Conservation (phyloP, 2,888 invertebrate genomes). For the Belgica antarctica region DNA sequence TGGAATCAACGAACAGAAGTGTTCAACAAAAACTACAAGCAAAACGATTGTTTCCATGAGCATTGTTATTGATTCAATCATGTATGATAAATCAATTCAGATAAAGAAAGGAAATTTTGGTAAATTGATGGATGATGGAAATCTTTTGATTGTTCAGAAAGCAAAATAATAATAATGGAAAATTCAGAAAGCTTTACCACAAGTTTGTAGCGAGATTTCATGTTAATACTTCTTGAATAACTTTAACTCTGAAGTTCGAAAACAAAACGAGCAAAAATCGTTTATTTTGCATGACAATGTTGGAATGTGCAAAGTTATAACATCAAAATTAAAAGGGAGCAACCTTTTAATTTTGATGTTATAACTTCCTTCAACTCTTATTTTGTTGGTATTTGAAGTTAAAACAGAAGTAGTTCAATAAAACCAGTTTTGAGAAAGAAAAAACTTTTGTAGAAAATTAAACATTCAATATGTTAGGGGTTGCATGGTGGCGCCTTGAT, state of each 20-base stretch:
- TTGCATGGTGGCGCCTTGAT: conserved; percentile 27
- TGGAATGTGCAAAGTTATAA: no score
- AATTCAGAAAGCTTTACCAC: neutral
- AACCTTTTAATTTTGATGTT: neutral
- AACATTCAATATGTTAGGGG: neutral
- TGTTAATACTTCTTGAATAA: no score
- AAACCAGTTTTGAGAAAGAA: neutral
- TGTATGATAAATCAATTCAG: neutral
- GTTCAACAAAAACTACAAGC: neutral
- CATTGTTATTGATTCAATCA: neutral
- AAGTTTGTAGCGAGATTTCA: neutral
- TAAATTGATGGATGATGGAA: neutral
- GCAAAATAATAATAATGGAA: no score
- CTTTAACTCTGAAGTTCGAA: neutral
- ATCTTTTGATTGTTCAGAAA: no score
- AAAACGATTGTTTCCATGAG: neutral
- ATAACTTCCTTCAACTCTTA: neutral
- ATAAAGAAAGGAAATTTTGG: neutral
- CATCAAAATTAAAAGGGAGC: no score
- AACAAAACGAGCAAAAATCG: no score
- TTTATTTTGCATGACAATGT: no score
- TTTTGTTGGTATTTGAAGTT: neutral
- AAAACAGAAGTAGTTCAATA: neutral
- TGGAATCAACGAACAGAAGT: neutral
- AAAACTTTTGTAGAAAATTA: neutral